Percentiles rank a stretch among this genome's conserved stretches.
phyloP scores from a whole-genome alignment of 2,797 vertebrate species.

The Tenualosa ilisha region DNA sequence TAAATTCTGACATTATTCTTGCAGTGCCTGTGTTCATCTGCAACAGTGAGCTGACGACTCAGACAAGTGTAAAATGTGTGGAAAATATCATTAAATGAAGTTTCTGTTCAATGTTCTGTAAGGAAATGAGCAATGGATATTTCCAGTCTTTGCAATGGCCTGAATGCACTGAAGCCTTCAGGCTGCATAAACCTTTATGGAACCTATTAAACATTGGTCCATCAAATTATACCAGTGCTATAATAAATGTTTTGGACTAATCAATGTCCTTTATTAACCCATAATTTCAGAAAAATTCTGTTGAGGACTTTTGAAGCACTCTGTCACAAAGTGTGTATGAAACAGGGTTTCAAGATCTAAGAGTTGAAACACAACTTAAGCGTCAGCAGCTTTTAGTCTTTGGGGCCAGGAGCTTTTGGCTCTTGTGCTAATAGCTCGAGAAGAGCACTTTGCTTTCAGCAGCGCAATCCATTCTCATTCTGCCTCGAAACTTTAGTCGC shows the following conservation, averaged over 20 bases:
- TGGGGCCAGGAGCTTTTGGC: conserved; percentile 23
- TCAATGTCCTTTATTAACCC: not conserved
- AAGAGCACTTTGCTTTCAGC: conserved; percentile 15
- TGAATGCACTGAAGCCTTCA: conserved; percentile 3
- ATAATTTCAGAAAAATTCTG: not conserved
- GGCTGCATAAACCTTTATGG: conserved; percentile 6
- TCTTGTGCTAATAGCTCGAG: not conserved
- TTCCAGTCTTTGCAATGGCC: not conserved
- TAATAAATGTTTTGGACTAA: not conserved
- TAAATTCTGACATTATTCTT: conserved; percentile 25
- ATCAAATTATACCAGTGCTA: not conserved
- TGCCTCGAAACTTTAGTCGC: conserved; percentile 22
- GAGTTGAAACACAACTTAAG: not conserved
- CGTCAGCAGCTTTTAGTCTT: conserved; percentile 5
- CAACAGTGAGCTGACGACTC: not conserved
- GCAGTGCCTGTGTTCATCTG: not conserved
- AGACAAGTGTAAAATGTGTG: not conserved
- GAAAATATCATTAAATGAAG: conserved; percentile 15
- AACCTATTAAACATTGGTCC: not conserved
- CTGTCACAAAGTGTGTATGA: not conserved
- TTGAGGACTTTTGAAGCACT: not conserved
- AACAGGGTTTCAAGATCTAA: not conserved
- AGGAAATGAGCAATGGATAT: conserved; percentile 23
- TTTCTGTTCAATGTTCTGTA: not conserved
- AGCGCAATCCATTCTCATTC: conserved; percentile 10